Conservation (phyloP, 2,113 vertebrate genomes). For the Elachura formosa region DNA sequence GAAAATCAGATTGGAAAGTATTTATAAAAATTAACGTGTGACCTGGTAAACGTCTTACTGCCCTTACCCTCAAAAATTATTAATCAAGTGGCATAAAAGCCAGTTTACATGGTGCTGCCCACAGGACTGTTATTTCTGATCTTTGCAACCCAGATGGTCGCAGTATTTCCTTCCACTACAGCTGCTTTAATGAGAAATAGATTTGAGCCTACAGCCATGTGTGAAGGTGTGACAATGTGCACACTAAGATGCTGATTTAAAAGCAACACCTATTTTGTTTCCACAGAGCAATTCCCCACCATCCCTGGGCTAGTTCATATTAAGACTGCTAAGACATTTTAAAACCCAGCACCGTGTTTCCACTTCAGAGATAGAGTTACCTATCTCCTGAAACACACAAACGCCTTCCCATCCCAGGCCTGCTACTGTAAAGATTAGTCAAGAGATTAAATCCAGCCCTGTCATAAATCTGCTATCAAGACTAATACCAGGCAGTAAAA, state of each 20-base stretch:
- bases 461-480: conserved; percentile 19
- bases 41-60: neutral
- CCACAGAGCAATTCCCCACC: neutral
- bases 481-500: neutral
- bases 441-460: neutral
- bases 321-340: neutral
- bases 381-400: conserved; percentile 24
- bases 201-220: conserved; percentile 35
- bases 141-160: neutral
- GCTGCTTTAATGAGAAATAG: conserved; percentile 56
- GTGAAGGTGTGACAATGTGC: conserved; percentile 28
- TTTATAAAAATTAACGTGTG: neutral
- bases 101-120: neutral
- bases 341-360: neutral
- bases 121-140: conserved; percentile 8
- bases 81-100: neutral
- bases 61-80: neutral
- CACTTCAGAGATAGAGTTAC: conserved; percentile 3
- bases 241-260: neutral
- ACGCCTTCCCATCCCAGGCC: neutral
- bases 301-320: neutral
- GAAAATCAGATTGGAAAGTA: neutral
- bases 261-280: conserved; percentile 11
- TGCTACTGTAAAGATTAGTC: neutral
- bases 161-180: conserved; percentile 15